Evolutionary conservation across 1,140 invertebrate genomes (phyloP), one percentile per base, ranked within the genome.

Genomic region (Drosophila navojoa): DNA sequence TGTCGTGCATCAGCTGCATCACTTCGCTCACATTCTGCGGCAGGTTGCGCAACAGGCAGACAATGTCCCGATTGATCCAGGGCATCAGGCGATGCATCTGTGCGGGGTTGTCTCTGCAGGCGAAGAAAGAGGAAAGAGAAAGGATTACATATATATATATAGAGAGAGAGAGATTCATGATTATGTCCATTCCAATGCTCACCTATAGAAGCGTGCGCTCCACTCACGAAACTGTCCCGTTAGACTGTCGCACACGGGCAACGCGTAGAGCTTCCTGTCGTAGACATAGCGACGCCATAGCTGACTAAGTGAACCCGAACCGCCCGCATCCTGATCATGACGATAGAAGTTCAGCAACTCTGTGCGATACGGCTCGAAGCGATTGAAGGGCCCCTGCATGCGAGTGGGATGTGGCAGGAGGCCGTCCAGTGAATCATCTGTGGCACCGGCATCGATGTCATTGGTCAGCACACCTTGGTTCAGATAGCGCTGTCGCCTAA

Each of bases 41-140:
- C 92, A 76, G 94, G 93, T 58, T 95, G 81, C 66, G 97, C 90
- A 79, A 95, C 95, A 91, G 95, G 94, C 84, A 92, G 5, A 91
- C 77, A 13, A 99, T 92, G 93, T 99, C 98, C 64, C 98, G 93
- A 85, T 96, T 96, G 1, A 99, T 93, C 97, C 97, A 99, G 1
- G 96, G 96, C 52, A 97, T 94, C 38, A 99, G 92, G 3, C 97
- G 94, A 91, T 96, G 95, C 55, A 95, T 94, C 90, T 96, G 95
- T 25, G 95, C 95, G 50, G 96, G 96, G 93, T 98, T 96, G 81
- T 94, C 93, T 86, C 95, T 95, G 87, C 92, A 69, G 35, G 4
- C 10, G 9, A 55, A 93, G 15, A 0, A 1, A 52, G 6, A 3
- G 11, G 15, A 66, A 35, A 2, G 5, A 45, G 15, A 22, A 22